Evolutionary conservation across 2,113 vertebrate genomes (phyloP).

Genomic region (Lethenteron reissneri): DNA sequence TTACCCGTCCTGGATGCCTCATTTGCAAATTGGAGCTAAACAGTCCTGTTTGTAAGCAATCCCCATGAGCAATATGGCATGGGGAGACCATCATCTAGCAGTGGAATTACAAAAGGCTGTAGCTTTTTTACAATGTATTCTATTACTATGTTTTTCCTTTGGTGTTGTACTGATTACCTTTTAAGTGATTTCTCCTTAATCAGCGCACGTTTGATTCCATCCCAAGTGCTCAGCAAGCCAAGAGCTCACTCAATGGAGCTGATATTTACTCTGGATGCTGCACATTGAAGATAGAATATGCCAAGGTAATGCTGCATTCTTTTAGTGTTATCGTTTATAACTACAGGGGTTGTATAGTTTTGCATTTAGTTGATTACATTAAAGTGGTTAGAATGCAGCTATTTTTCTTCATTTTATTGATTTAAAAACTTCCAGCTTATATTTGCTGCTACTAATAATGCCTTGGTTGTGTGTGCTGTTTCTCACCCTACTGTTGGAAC

Average conservation of each 20-base stretch:
- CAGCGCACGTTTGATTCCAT: conserved; percentile 9
- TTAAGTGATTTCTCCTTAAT: too few species aligned
- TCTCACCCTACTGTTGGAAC: background rate
- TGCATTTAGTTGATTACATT: background rate
- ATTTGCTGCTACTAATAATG: background rate
- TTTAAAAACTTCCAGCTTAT: background rate
- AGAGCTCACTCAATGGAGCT: conserved; percentile 9
- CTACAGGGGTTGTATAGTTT: background rate
- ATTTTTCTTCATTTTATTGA: background rate
- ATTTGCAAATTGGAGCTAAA: too few species aligned
- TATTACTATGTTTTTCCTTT: too few species aligned
- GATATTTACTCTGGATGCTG: conserved; percentile 11
- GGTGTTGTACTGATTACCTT: too few species aligned
- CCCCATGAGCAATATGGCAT: too few species aligned
- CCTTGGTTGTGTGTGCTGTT: background rate
- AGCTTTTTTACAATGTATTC: too few species aligned
- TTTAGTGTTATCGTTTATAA: background rate
- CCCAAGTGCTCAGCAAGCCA: conserved; percentile 10
- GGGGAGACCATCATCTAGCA: too few species aligned
- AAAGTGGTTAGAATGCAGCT: background rate
- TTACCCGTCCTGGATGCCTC: too few species aligned
- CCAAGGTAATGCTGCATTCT: conserved; percentile 4
- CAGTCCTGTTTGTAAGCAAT: too few species aligned
- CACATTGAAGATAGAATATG: conserved; percentile 11
- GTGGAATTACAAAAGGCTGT: too few species aligned